These are phyloP conservation scores for Byasa hedistus DNA, from an alignment of 2,888 invertebrate species.

Conservation along the genomic window DNA sequence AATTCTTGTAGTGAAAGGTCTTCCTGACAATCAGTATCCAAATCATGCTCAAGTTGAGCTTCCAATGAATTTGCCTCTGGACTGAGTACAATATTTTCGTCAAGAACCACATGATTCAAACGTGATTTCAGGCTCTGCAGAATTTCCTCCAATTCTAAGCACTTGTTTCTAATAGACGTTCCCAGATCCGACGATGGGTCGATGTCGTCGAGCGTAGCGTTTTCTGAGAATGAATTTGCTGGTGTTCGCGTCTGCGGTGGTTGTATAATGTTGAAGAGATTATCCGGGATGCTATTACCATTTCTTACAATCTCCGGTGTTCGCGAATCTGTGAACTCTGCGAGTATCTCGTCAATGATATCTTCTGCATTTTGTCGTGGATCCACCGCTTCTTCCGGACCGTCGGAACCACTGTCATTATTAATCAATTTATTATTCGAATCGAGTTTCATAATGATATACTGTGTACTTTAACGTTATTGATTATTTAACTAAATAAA, in stretches of 20 bases:
- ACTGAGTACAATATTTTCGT: constrained; percentile 74
- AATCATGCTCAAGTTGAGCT: constrained; percentile 72
- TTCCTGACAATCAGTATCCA: constrained; percentile 77
- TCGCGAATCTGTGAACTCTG: constrained; percentile 70
- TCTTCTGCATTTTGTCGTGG: constrained; percentile 74
- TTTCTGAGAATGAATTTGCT: constrained; percentile 71
- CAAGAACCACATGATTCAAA: constrained; percentile 73
- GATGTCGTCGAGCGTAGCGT: constrained; percentile 69
- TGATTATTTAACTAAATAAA: constrained; percentile 64
- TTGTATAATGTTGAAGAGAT: constrained; percentile 67
- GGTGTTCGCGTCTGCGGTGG: constrained; percentile 72
- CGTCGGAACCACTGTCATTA: constrained; percentile 65
- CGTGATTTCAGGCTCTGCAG: constrained; percentile 74
- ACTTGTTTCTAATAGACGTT: constrained; percentile 73
- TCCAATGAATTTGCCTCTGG: constrained; percentile 75
- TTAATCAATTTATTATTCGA: constrained; percentile 76
- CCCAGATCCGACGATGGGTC: constrained; percentile 75
- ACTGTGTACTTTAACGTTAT: constrained; percentile 43
- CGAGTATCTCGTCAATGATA: constrained; percentile 73
- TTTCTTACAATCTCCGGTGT: constrained; percentile 58
- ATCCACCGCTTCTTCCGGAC: constrained; percentile 68
- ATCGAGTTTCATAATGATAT: constrained; percentile 69
- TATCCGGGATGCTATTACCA: constrained; percentile 63
- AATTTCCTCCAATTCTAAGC: constrained; percentile 74
- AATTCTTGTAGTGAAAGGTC: constrained; percentile 76